phyloP scores from a whole-genome alignment of 1,140 invertebrate species.

The Oscheius sp. region DNA sequence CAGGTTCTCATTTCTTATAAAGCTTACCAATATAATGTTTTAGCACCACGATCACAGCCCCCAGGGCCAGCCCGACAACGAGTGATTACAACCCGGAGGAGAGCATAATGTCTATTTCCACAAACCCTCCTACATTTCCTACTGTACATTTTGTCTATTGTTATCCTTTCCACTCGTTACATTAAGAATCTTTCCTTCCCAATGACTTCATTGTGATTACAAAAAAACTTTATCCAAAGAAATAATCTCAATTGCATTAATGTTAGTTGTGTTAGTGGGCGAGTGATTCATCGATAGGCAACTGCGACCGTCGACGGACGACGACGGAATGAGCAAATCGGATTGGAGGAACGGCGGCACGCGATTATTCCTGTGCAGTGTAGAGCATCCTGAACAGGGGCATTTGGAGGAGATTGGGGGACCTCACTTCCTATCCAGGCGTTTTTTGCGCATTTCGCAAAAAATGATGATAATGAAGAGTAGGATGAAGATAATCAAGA shows the following conservation, averaged over 20 bases:
- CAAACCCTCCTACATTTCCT: background rate
- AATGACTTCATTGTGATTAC: background rate
- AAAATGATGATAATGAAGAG: constrained; percentile 14
- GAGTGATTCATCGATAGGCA: too few relatives aligned
- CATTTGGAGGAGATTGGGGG: background rate
- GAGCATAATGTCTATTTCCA: background rate
- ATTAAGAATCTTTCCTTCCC: background rate
- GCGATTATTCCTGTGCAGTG: background rate
- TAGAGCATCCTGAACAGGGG: background rate
- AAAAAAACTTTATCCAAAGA: background rate
- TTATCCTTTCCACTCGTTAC: background rate
- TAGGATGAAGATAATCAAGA: constrained; percentile 10
- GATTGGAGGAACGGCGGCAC: too few relatives aligned
- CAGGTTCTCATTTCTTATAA: constrained; percentile 30
- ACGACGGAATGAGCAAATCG: too few relatives aligned
- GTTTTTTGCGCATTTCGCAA: constrained; percentile 18
- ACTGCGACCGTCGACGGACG: too few relatives aligned
- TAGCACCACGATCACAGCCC: background rate
- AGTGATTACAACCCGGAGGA: background rate
- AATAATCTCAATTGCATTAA: too few relatives aligned
- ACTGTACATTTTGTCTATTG: background rate
- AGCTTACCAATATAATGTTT: background rate
- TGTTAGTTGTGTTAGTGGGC: too few relatives aligned
- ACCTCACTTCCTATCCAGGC: background rate
- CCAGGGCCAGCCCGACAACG: background rate